A percentile compares a stretch with the other conserved stretches of the same genome.
Evolutionary conservation across 2,797 vertebrate genomes (phyloP).

Genomic region (Peromyscus aztecus): DNA sequence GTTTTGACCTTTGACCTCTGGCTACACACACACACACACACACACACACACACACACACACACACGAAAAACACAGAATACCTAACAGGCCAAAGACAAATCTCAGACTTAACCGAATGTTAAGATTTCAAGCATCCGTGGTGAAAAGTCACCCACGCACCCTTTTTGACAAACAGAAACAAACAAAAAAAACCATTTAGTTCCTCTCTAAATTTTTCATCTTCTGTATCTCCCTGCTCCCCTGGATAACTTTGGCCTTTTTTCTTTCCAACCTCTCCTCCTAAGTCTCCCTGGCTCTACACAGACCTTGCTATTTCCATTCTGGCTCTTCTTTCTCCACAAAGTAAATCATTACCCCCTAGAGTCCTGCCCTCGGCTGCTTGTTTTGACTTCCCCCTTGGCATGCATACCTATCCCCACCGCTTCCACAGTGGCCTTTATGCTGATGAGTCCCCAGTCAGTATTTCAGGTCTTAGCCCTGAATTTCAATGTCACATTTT

Average conservation of each 20-base stretch:
- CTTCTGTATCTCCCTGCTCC: not conserved
- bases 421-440: not conserved
- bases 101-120: not conserved
- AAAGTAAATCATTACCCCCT: not conserved
- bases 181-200: not conserved
- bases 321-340: not conserved
- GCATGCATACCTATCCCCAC: not conserved
- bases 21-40: not conserved
- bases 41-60: not conserved
- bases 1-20: not conserved
- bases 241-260: not conserved
- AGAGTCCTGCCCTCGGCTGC: not conserved
- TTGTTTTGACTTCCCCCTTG: not conserved
- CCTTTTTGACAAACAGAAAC: not conserved
- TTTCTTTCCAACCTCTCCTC: not conserved
- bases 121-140: not conserved
- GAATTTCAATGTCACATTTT: constrained; percentile 36
- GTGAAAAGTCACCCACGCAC: not conserved
- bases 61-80: not conserved
- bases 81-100: not conserved
- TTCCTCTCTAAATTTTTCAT: not conserved
- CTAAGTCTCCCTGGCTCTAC: not conserved
- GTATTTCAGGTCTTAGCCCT: not conserved
- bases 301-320: not conserved
- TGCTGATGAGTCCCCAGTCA: constrained; percentile 19